Evolutionary conservation across 2,113 vertebrate genomes (phyloP).

Genomic region (Sapajus apella): DNA sequence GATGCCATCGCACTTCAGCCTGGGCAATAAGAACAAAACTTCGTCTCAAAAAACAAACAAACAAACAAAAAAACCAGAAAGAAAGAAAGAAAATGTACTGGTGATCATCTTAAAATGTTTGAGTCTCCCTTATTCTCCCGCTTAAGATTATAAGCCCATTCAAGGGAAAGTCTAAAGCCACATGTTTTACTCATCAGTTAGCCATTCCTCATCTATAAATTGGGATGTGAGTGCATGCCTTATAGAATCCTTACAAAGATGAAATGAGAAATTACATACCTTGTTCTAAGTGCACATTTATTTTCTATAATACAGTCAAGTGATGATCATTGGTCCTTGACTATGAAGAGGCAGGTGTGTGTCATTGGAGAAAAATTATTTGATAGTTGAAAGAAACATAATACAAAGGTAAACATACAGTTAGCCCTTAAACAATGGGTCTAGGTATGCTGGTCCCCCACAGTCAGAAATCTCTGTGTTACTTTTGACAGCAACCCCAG

Average conservation of each 20-base stretch:
- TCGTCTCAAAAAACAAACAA: too few species aligned
- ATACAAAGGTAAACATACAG: not conserved
- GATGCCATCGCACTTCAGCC: too few species aligned
- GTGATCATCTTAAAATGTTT: not conserved
- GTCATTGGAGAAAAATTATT: not conserved
- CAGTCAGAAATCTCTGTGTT: not conserved
- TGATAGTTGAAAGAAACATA: not conserved
- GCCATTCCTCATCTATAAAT: not conserved
- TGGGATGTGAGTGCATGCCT: not conserved
- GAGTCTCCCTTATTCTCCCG: slow-evolving; percentile 24
- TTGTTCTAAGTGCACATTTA: not conserved
- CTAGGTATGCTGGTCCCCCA: not conserved
- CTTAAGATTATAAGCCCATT: not conserved
- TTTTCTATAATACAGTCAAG: not conserved
- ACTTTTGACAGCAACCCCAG: not conserved
- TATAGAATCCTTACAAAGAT: not conserved
- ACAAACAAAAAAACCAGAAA: too few species aligned
- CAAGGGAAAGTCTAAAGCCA: not conserved
- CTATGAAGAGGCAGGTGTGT: not conserved
- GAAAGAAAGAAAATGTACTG: not conserved
- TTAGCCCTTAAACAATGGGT: not conserved
- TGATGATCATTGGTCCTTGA: not conserved
- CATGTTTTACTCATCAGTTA: not conserved
- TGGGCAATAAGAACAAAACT: too few species aligned
- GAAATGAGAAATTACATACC: not conserved